These are phyloP conservation scores for Machimus atricapillus DNA, from an alignment of 2,888 invertebrate genomes.

Conservation along the genomic window DNA sequence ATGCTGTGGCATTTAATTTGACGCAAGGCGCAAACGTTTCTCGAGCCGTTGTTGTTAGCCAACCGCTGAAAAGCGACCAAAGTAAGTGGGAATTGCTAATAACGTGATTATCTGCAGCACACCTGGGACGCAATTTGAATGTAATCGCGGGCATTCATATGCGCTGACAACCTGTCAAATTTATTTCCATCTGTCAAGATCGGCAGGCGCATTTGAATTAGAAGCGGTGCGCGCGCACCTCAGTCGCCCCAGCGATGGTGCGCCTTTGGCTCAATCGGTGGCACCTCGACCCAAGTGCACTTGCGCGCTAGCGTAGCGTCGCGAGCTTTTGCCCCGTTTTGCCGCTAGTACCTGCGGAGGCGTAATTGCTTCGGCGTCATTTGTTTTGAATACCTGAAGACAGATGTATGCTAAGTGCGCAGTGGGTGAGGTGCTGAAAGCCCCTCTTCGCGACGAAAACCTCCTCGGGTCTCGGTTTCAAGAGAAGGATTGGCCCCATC, in stretches of 20 bases:
- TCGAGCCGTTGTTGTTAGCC: constrained; percentile 1
- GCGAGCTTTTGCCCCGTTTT: background rate
- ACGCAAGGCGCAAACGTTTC: background rate
- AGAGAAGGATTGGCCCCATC: background rate
- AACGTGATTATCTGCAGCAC: constrained; percentile 24
- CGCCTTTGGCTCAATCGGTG: background rate
- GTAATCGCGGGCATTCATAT: constrained; percentile 27
- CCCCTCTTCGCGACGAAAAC: background rate
- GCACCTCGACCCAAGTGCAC: background rate
- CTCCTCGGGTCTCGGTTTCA: background rate
- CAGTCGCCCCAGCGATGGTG: background rate
- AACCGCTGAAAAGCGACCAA: background rate
- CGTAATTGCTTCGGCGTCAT: constrained; percentile 30
- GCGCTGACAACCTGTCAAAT: constrained; percentile 40
- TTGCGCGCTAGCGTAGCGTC: background rate
- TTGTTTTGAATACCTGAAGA: constrained; percentile 12
- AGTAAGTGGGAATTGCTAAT: constrained; percentile 24
- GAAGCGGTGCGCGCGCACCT: constrained; percentile 21
- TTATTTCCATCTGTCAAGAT: constrained; percentile 38
- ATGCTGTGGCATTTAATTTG: constrained; percentile 13
- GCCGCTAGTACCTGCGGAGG: background rate
- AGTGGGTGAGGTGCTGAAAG: constrained; percentile 34
- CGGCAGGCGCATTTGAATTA: constrained; percentile 36
- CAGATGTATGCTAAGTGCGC: background rate
- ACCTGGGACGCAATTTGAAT: constrained; percentile 28